Evolutionary conservation across 2,113 vertebrate species (phyloP), one percentile per base, ranked within the genome.

Genomic region (Dipodomys stephensi): DNA sequence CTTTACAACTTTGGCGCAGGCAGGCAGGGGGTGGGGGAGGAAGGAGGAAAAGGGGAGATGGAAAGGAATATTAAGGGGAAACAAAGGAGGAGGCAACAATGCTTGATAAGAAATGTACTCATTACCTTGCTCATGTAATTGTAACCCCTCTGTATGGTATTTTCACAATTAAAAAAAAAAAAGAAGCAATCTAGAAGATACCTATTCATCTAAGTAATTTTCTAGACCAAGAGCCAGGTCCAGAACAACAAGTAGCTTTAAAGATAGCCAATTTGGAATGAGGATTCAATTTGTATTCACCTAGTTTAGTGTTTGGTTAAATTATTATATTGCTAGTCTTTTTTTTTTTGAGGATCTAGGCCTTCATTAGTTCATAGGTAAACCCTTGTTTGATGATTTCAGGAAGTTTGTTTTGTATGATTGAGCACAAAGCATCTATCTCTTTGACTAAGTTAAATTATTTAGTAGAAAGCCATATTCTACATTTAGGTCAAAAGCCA

Each of bases 251-350:
- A 23, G 22, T 72, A 15, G 8, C 64, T 84, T 79, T 72, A 78
- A 57, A 18, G 62, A n/a, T 35, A 57, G 83, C 27, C 39, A 19
- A 53, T 95, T 83, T 86, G 65, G 46, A 93, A 72, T 6, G 30
- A 32, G 81, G 77, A 92, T 90, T 83, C 69, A 83, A 91, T 86
- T 86, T 89, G 23, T 44, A 89, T 22, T 79, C 32, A 39, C 3
- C 7, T 60, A 2, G 20, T 67, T 23, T 7, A n/a, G 18, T 87
- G 16, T 85, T 86, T 83, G 49, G 60, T 83, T 83, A 79, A 67
- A 64, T 94, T 39, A 39, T 39, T 88, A 49, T 88, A 44, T 88
- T 93, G 44, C 57, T 32, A 27, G 32, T 85, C 73, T 53, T 1
- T 53, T 87, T 89, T 53, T 87, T 76, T 88, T 72, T 20, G 4